These are phyloP conservation scores for Artibeus jamaicensis DNA, from an alignment of 2,797 vertebrate species.

Conservation along the genomic window DNA sequence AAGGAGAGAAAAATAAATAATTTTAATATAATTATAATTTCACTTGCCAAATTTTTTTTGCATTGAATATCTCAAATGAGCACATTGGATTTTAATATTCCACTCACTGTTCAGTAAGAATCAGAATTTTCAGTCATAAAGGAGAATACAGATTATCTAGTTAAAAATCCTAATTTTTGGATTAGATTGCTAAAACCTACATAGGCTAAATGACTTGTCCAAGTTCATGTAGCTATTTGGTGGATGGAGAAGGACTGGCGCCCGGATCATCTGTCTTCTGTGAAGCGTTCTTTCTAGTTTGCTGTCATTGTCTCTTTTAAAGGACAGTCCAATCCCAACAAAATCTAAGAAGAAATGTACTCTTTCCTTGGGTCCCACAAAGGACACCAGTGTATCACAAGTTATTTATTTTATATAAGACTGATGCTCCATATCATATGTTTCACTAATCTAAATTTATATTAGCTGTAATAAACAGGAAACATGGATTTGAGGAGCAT, in stretches of 20 bases:
- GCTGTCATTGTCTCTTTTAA: background rate
- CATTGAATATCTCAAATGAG: background rate
- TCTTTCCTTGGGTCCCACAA: background rate
- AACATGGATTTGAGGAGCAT: background rate
- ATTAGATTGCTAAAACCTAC: background rate
- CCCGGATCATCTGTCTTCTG: background rate
- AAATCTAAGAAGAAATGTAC: background rate
- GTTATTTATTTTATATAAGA: background rate
- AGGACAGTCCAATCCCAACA: background rate
- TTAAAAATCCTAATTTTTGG: background rate
- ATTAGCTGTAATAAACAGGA: background rate
- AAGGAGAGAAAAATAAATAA: no score
- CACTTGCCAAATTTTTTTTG: background rate
- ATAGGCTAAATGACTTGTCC: background rate
- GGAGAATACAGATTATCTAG: background rate
- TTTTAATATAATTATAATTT: background rate
- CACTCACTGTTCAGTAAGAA: background rate
- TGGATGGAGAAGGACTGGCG: background rate
- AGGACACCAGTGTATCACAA: background rate
- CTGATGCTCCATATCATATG: background rate
- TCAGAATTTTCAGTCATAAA: background rate
- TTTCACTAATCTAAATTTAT: background rate
- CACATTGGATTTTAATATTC: conserved; percentile 2
- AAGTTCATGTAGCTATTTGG: background rate
- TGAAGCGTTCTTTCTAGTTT: background rate